Base-by-base conservation (phyloP, 1,140 invertebrate genomes). In the Semibalanus balanoides region DNA sequence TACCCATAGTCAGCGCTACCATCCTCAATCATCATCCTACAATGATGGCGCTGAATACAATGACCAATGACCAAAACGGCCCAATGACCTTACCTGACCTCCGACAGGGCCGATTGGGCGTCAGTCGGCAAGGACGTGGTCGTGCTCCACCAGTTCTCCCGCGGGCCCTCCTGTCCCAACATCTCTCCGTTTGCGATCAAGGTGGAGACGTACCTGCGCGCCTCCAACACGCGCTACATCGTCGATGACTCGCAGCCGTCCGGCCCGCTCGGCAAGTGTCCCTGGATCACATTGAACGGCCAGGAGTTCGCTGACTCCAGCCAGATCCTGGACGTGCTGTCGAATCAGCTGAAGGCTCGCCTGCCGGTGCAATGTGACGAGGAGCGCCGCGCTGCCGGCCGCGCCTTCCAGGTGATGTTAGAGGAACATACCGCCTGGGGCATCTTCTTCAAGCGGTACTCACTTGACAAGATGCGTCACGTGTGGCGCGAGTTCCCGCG, bases 261-360 rank as follows among this genome's bases (percentile, higher is more conserved):
- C 69, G 81, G 82, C 43, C 76, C 81, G 3, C 82, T 81, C 79
- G 81, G 82, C 30, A 84, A 83, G 78, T 80, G 79, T n/a, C 86
- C 86, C 0, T 87, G 85, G 85, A 85, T 87, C 51, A 82, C 81
- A 14, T 81, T 83, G 72, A 85, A 86, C 77, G 85, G 84, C 0
- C 75, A 82, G 71, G 77, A 82, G 14, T 76, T 86, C 0, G 82
- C 82, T 3, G 86, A 87, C 77, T 86, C 86, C 0, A 82, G 85
- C 76, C 80, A 86, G 69, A 82, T 83, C 74, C 82, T 87, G 14
- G 83, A 86, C 72, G 78, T 81, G 27, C 79, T 82, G 27, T 75
- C 76, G 7, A 72, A 82, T 7, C 78, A 85, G 73, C 51, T 64
- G 51, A 19, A 25, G 14, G 51, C 22, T 1, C 51, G 51, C 51